phyloP scores from a whole-genome alignment of 2,797 vertebrate genomes.

The Epinephelus coioides region DNA sequence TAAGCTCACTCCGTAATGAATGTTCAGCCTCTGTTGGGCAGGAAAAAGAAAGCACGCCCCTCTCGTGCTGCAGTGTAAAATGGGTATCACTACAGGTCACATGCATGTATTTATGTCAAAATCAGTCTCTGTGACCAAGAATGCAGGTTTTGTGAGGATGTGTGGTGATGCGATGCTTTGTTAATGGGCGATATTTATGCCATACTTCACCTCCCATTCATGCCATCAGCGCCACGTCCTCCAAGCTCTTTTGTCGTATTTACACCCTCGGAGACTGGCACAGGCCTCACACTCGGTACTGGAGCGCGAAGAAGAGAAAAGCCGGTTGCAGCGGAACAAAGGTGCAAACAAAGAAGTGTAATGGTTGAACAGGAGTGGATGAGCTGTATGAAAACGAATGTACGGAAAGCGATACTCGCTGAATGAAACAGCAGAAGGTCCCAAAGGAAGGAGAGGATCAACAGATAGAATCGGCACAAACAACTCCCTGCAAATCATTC shows the following conservation, averaged over 20 bases:
- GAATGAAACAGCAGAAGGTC: slow-evolving; percentile 41
- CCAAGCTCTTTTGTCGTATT: slow-evolving; percentile 45
- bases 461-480: slow-evolving; percentile 57
- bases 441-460: slow-evolving; percentile 42
- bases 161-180: slow-evolving; percentile 27
- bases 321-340: slow-evolving; percentile 62
- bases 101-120: slow-evolving; percentile 51
- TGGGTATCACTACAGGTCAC: slow-evolving; percentile 49
- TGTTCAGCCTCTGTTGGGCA: slow-evolving; percentile 57
- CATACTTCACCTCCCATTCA: slow-evolving; percentile 36
- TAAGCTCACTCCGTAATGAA: slow-evolving; percentile 73
- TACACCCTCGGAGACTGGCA: slow-evolving; percentile 46
- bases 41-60: slow-evolving; percentile 33
- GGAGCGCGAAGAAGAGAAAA: slow-evolving; percentile 36
- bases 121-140: slow-evolving; percentile 49
- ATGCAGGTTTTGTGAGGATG: slow-evolving; percentile 35
- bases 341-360: slow-evolving; percentile 68
- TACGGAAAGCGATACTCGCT: slow-evolving; percentile 5
- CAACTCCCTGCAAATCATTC: slow-evolving; percentile 59
- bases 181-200: slow-evolving; percentile 48
- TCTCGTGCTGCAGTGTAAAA: slow-evolving; percentile 39
- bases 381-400: slow-evolving; percentile 29
- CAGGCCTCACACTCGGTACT: slow-evolving; percentile 27
- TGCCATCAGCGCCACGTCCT: slow-evolving; percentile 36
- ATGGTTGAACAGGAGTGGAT: slow-evolving; percentile 57